phyloP scores from a whole-genome alignment of 2,113 vertebrate genomes.

The Hemiprocne comata region DNA sequence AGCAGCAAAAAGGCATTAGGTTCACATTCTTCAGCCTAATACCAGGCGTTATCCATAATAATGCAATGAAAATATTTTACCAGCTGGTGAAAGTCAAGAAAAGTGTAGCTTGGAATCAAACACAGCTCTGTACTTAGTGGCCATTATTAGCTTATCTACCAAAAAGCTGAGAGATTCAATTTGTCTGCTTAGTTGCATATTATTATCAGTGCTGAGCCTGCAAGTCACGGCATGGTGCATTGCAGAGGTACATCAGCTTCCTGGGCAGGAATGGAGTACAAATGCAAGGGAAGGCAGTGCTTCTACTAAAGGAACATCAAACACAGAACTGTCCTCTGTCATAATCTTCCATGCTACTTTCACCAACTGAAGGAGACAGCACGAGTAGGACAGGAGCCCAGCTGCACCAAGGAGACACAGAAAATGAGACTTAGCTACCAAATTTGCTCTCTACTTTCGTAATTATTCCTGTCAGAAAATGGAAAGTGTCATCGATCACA shows the following conservation, averaged over 20 bases:
- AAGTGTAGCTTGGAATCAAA: background rate
- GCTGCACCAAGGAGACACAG: background rate
- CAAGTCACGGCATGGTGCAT: background rate
- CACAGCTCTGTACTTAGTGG: background rate
- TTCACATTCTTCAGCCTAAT: background rate
- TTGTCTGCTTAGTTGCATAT: background rate
- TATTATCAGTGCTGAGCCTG: background rate
- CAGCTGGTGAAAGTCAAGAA: background rate
- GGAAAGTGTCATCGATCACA: fast-evolving
- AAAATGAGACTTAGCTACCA: background rate
- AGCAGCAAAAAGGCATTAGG: background rate
- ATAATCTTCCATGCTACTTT: background rate
- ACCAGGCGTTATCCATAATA: background rate
- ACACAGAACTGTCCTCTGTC: background rate
- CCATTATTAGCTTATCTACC: background rate
- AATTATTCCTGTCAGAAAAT: background rate
- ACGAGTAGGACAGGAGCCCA: background rate
- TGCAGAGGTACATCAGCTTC: background rate
- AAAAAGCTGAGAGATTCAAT: background rate
- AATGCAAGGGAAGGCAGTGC: background rate
- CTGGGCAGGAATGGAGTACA: background rate
- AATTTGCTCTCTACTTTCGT: background rate
- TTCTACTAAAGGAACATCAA: background rate
- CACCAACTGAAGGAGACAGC: background rate
- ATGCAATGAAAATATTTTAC: background rate